Evolutionary conservation across 2,113 vertebrate genomes (phyloP).

Genomic region (Poeciliopsis occidentalis): DNA sequence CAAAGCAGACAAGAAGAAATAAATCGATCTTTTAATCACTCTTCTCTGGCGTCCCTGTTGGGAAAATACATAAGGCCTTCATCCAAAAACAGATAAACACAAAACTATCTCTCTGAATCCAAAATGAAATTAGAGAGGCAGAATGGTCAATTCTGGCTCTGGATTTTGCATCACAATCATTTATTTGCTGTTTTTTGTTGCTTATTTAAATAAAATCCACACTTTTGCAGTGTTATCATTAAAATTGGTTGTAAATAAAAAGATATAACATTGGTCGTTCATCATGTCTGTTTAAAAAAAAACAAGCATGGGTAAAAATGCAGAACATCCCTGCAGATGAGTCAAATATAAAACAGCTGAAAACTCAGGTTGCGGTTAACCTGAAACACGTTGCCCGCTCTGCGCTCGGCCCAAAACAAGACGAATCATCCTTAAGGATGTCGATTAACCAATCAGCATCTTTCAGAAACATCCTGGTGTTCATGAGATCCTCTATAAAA

Average conservation of each 20-base stretch:
- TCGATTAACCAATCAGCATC: not conserved
- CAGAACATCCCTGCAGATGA: not conserved
- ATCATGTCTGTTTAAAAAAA: conserved; percentile 10
- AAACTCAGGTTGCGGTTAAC: not conserved
- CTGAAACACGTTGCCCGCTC: not conserved
- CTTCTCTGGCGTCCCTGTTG: not conserved
- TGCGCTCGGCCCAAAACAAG: not conserved
- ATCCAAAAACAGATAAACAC: conserved; percentile 5
- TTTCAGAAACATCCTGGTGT: conserved; percentile 5
- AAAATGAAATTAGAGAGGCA: conserved; percentile 41
- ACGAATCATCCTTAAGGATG: not conserved
- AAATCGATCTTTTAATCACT: conserved; percentile 34
- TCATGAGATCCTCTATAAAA: not conserved
- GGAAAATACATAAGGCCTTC: conserved; percentile 10
- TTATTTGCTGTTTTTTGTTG: not conserved
- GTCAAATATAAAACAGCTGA: not conserved
- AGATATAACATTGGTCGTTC: conserved; percentile 12
- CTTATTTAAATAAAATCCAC: not conserved
- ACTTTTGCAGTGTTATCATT: not conserved
- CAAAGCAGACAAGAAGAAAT: conserved; percentile 23
- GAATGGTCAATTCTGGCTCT: conserved; percentile 27
- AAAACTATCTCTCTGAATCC: conserved; percentile 10
- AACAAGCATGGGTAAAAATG: conserved; percentile 8
- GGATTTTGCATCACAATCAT: not conserved
- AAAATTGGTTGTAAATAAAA: conserved; percentile 9